These are phyloP conservation scores for Pluvialis apricaria DNA, from an alignment of 2,113 vertebrate species.

Conservation along the genomic window DNA sequence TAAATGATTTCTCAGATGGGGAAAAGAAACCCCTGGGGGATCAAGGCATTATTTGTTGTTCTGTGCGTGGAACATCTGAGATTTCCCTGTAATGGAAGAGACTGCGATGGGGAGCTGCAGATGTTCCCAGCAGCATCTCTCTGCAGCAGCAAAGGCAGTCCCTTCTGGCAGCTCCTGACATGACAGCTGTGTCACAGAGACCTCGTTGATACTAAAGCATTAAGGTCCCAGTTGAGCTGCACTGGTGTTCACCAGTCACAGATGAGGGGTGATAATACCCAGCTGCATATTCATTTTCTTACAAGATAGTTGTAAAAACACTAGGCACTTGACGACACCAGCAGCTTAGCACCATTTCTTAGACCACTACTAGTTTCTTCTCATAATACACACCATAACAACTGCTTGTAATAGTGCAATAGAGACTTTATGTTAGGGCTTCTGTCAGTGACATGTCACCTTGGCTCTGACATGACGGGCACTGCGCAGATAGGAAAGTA, in stretches of 20 bases:
- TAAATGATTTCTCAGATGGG: background rate
- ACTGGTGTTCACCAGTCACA: background rate
- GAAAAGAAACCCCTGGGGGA: background rate
- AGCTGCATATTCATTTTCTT: background rate
- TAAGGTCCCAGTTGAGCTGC: background rate
- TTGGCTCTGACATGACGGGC: background rate
- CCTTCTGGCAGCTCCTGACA: background rate
- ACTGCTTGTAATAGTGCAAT: background rate
- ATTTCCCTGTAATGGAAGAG: background rate
- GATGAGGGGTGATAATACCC: background rate
- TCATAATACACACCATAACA: background rate
- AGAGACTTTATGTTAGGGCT: background rate
- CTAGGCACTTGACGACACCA: background rate
- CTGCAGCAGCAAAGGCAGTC: background rate
- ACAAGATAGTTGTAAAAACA: background rate
- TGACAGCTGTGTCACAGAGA: background rate
- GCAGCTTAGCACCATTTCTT: background rate
- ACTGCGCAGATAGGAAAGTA: background rate
- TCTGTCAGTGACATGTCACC: background rate
- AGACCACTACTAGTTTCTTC: background rate
- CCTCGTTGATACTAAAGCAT: accelerated
- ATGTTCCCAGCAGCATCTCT: background rate
- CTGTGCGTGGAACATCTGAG: background rate
- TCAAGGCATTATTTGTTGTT: background rate
- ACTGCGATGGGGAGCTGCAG: background rate